Evolutionary conservation across 64 coral and sea anemone genomes (phyloP), one percentile per base, ranked within the genome.

Genomic region (Stichodactyla helianthus): DNA sequence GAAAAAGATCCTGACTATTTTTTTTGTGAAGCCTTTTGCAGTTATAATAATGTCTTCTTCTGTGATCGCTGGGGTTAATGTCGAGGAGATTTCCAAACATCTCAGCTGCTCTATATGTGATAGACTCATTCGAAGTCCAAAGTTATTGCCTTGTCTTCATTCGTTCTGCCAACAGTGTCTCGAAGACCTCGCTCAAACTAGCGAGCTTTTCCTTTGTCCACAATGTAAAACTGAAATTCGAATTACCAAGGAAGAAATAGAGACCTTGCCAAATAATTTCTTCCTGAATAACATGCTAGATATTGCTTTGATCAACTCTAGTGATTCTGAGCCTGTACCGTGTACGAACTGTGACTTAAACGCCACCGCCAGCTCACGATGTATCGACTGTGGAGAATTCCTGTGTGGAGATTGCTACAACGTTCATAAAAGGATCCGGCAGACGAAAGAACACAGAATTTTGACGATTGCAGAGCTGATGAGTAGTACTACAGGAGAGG

Each of bases 221-320:
- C 88, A 88, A 7, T 97, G 94, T 77, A 76, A 93, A 26, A 97
- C 94, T 65, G 94, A 97, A 51, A 90, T 89, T 15, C 60, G 51
- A 31, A 52, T 97, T 56, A 84, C 88, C 58, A 89, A 88, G 11
- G 91, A 88, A 10, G 94, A 92, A 67, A 58, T 89, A 26, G 85
- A 90, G 63, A 71, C 67, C 22, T 53, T 97, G 51, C 94, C 91
- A 1, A 87, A 64, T 35, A 97, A 97, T 82, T 97, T 87, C 53
- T 97, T 97, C 59, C 77, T 97, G 35, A 87, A 97, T 77, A 97
- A 97, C 11, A 97, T 97, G 94, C 51, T 97, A 11, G 94, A 97
- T 74, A 89, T 97, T 53, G 94, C 91, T 1, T 71, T 97, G 18
- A 93, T 97, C n/a, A 93, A 93, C 19, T 90, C 88, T 79, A 84